Percentiles rank a stretch among this genome's conserved stretches.
phyloP scores from a whole-genome alignment of 1,140 invertebrate species.

The Frieseomelitta varia region DNA sequence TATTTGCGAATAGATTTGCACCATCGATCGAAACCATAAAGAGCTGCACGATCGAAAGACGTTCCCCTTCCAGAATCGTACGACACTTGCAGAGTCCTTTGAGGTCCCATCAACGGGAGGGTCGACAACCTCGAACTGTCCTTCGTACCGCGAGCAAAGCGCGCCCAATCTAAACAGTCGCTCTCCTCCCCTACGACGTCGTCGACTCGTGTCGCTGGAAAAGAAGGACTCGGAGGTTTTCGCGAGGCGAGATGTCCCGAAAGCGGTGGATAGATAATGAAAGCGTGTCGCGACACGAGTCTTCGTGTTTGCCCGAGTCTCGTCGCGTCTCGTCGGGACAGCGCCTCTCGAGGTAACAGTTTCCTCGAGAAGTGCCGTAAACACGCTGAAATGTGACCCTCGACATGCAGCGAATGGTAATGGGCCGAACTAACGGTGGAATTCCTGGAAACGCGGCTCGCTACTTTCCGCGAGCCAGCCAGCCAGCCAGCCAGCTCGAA shows the following conservation, averaged over 20 bases:
- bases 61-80: background rate
- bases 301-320: slow-evolving; percentile 5
- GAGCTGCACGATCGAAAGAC: background rate
- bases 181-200: too few relatives aligned
- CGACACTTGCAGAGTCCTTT: background rate
- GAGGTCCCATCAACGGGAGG: background rate
- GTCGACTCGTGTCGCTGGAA: background rate
- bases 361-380: slow-evolving; percentile 69
- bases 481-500: slow-evolving; percentile 16
- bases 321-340: slow-evolving; percentile 9
- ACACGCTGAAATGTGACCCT: slow-evolving; percentile 65
- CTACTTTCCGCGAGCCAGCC: slow-evolving; percentile 23
- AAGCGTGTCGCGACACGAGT: slow-evolving; percentile 39
- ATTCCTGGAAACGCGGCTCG: slow-evolving; percentile 56
- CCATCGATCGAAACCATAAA: background rate
- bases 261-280: slow-evolving; percentile 51
- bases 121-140: background rate
- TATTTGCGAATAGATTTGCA: background rate
- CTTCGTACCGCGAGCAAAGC: background rate
- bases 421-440: slow-evolving; percentile 65
- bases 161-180: background rate
- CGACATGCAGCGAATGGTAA: slow-evolving; percentile 69
- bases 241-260: slow-evolving; percentile 22
- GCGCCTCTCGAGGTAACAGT: slow-evolving; percentile 49
- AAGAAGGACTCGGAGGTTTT: background rate